A percentile compares a stretch with the other conserved stretches of the same genome.
These are phyloP conservation scores for Xestia xanthographa DNA, from an alignment of 2,888 invertebrate genomes.

Conservation along the genomic window DNA sequence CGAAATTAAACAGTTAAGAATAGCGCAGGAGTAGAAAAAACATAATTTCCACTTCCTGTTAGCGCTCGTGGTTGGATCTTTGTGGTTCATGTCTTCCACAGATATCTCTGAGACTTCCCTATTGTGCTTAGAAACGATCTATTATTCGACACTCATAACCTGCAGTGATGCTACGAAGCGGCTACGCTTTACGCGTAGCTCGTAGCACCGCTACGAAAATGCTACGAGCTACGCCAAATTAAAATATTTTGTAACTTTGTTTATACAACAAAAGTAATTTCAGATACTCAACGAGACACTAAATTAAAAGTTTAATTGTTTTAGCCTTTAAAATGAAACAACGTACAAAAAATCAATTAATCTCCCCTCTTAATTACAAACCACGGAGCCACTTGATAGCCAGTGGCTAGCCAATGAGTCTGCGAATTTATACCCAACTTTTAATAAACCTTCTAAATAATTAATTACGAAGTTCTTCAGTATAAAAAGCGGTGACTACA, in stretches of 20 bases:
- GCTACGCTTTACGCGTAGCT: slow-evolving; percentile 33
- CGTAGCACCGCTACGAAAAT: slow-evolving; percentile 49
- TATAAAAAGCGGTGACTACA: slow-evolving; percentile 66
- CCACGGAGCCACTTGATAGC: slow-evolving; percentile 39
- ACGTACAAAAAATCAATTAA: slow-evolving; percentile 54
- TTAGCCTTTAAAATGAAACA: slow-evolving; percentile 23
- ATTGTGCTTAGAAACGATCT: not conserved
- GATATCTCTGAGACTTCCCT: not conserved
- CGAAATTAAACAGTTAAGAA: not conserved
- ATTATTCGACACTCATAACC: not conserved
- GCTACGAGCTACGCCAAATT: slow-evolving; percentile 20
- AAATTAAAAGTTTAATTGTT: slow-evolving; percentile 47
- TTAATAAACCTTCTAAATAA: slow-evolving; percentile 68
- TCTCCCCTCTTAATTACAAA: slow-evolving; percentile 54
- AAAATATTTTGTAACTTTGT: slow-evolving; percentile 12
- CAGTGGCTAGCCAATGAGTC: slow-evolving; percentile 60
- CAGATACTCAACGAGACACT: slow-evolving; percentile 12
- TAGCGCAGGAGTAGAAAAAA: too few species aligned
- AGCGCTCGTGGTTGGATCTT: not conserved
- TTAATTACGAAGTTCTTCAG: slow-evolving; percentile 66
- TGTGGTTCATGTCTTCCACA: not conserved
- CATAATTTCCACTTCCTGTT: too few species aligned
- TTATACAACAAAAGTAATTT: slow-evolving; percentile 21
- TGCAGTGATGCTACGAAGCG: slow-evolving; percentile 21
- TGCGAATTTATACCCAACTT: slow-evolving; percentile 59